phyloP scores from a whole-genome alignment of 1,140 invertebrate species.

The Sitodiplosis mosellana region DNA sequence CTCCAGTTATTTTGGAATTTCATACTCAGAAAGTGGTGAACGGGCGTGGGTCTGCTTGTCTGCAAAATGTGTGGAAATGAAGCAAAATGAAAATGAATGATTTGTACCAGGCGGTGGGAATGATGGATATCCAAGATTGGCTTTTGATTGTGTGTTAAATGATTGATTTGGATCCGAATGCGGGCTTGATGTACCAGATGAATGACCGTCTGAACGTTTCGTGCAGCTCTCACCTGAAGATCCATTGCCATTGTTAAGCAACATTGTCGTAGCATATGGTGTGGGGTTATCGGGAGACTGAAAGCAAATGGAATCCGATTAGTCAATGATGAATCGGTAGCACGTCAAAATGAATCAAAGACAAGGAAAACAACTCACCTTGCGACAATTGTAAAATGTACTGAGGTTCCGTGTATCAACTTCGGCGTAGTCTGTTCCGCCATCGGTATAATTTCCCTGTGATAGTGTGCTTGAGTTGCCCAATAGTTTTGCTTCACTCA shows the following conservation, averaged over 20 bases:
- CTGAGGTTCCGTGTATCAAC: conserved; percentile 53
- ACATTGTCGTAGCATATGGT: conserved; percentile 67
- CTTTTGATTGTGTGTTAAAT: conserved; percentile 12
- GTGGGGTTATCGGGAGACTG: conserved; percentile 49
- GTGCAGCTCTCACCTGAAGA: conserved; percentile 26
- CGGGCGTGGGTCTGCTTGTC: conserved; percentile 11
- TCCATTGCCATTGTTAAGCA: conserved; percentile 26
- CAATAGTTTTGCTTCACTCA: conserved; percentile 37
- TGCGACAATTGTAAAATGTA: conserved; percentile 54
- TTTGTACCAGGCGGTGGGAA: conserved; percentile 16
- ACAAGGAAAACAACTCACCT: conserved; percentile 8
- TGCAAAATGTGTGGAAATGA: not conserved
- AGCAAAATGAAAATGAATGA: not conserved
- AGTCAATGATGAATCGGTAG: too few relatives aligned
- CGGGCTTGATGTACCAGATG: conserved; percentile 30
- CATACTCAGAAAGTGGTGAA: conserved; percentile 13
- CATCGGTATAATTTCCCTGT: conserved; percentile 29
- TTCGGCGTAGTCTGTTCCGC: conserved; percentile 53
- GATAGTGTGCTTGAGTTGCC: conserved; percentile 32
- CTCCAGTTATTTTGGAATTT: not conserved
- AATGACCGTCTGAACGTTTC: conserved; percentile 32
- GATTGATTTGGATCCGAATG: conserved; percentile 17
- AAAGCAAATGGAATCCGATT: not conserved
- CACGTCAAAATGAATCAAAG: not conserved
- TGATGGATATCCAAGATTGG: conserved; percentile 23